phyloP scores from a whole-genome alignment of 2,113 vertebrate genomes.

The Sebastes schlegelii region DNA sequence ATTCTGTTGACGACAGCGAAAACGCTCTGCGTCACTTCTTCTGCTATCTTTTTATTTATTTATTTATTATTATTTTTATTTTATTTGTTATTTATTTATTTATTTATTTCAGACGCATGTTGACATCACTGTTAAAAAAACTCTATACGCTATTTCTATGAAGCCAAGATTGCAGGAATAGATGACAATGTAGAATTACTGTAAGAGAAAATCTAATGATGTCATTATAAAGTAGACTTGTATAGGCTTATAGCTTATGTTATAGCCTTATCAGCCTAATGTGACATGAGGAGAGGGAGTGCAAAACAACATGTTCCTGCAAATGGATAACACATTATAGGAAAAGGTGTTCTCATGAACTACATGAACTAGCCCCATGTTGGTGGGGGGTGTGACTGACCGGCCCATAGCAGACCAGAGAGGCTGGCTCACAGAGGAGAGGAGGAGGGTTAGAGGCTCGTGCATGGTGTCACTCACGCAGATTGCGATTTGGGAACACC shows the following conservation, averaged over 20 bases:
- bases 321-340: conserved; percentile 53
- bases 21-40: conserved; percentile 44
- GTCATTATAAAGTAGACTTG: neutral
- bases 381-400: conserved; percentile 45
- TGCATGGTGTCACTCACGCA: neutral
- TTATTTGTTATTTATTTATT: neutral
- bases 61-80: too few species aligned
- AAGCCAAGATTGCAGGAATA: neutral
- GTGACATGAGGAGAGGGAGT: neutral
- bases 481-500: conserved; percentile 37
- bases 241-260: neutral
- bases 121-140: neutral
- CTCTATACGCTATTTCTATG: neutral
- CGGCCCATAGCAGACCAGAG: neutral
- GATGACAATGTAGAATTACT: neutral
- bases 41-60: neutral
- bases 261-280: neutral
- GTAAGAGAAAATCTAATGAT: neutral
- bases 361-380: too few species aligned
- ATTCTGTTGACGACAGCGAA: conserved; percentile 35
- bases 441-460: conserved; percentile 2
- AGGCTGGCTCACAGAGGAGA: neutral
- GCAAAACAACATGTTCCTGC: conserved; percentile 41
- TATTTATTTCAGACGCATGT: neutral
- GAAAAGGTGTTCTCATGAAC: conserved; percentile 48